Evolutionary conservation across 2,888 invertebrate species (phyloP), one percentile per base, ranked within the genome.

Genomic region (Sicus ferrugineus): DNA sequence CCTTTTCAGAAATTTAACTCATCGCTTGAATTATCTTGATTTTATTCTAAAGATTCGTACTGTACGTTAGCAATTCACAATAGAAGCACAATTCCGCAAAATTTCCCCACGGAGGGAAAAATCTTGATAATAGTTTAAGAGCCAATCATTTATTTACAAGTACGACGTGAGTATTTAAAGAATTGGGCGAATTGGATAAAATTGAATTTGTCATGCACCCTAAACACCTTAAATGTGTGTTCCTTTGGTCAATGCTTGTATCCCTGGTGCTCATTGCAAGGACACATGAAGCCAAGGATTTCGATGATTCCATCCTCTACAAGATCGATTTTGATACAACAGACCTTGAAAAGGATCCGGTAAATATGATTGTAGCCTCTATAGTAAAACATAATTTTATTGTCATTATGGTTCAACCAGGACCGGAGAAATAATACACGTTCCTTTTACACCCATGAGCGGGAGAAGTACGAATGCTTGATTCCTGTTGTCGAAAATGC

Each of bases 381-480:
- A 72, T 11, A 30, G 46, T 38, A 73, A 50, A 67, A 68, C 67
- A 71, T 74, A 31, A 70, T 70, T n/a, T n/a, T 72, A 65, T 23
- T 52, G 4, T 3, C 11, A 14, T 52, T n/a, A n/a, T n/a, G n/a
- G n/a, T 21, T 5, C 62, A 7, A 3, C 1, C 23, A 82, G 83
- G 77, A 79, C 1, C 61, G 78, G 14, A 76, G 76, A 28, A 75
- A 77, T 61, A 77, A 80, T 30, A 59, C 82, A 54, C 74, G 74
- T 9, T 77, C 78, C 3, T 83, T 84, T 63, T 77, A 80, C 50
- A 93, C 95, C 16, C 88, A 90, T 19, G 90, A 93, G 73, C 90
- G 93, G 79, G 97, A 97, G 81, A 89, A 90, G 75, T 97, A 95
- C 83, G 89, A 91, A 70, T 97, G 97, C 81, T 86, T 89, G 11